phyloP scores from a whole-genome alignment of 2,113 vertebrate genomes.

The Labeo catla region DNA sequence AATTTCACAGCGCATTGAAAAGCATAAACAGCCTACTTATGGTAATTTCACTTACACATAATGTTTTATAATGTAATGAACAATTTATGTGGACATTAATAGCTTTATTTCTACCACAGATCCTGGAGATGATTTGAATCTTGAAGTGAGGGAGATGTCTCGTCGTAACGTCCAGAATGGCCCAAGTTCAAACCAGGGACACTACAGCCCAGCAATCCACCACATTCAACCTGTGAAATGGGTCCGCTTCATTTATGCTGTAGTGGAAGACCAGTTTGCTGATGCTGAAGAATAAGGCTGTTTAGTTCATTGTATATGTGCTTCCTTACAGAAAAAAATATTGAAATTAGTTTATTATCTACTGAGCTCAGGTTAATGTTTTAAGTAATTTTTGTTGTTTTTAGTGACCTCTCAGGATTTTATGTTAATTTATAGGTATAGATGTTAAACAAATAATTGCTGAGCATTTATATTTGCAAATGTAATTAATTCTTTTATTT shows the following conservation, averaged over 20 bases:
- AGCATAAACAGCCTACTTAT: conserved; percentile 52
- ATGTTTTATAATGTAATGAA: not conserved
- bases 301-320: not conserved
- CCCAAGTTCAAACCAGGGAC: not conserved
- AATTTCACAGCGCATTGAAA: not conserved
- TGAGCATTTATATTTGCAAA: not conserved
- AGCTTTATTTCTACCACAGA: conserved; percentile 52
- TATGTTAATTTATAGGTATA: not conserved
- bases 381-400: conserved; percentile 6
- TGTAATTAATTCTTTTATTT: not conserved
- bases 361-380: conserved; percentile 11
- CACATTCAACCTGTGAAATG: conserved; percentile 66
- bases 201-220: conserved; percentile 64
- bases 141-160: conserved; percentile 43
- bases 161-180: conserved; percentile 9
- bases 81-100: not conserved
- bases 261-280: conserved; percentile 68
- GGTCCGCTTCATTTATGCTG: not conserved
- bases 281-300: conserved; percentile 66
- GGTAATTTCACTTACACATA: conserved; percentile 54
- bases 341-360: not conserved
- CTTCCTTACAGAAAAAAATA: not conserved
- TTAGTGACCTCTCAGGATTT: not conserved
- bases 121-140: conserved; percentile 65
- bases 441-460: not conserved